A percentile compares a stretch with the other conserved stretches of the same genome.
Evolutionary conservation across 2,797 vertebrate species (phyloP).

Genomic region (Sternotherus odoratus): DNA sequence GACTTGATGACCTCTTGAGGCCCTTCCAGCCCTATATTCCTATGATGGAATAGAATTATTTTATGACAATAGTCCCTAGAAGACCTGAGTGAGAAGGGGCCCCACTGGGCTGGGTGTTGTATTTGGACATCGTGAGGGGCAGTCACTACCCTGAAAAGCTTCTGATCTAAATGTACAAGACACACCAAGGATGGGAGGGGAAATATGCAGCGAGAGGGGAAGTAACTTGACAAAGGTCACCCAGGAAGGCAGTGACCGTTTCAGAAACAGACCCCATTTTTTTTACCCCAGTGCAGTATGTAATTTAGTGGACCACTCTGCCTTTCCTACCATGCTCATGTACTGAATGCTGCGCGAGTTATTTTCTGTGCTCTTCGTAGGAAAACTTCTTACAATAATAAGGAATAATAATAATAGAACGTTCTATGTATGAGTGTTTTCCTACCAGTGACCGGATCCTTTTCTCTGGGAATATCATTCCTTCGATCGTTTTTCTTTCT

Average conservation of each 20-base stretch:
- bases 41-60: background rate
- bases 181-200: background rate
- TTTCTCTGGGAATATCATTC: constrained; percentile 37
- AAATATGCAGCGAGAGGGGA: background rate
- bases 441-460: constrained; percentile 28
- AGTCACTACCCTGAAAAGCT: background rate
- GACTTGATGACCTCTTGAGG: background rate
- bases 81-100: no score
- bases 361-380: constrained; percentile 53
- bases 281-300: background rate
- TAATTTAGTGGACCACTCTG: background rate
- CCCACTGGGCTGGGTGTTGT: no score
- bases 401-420: constrained; percentile 52
- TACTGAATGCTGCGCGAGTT: background rate
- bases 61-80: no score
- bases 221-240: background rate
- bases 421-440: constrained; percentile 52
- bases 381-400: constrained; percentile 45
- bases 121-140: no score
- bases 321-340: background rate
- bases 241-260: background rate
- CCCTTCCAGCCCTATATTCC: background rate
- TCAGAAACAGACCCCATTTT: background rate
- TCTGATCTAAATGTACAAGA: background rate
- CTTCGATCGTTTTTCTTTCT: constrained; percentile 14